Conservation (phyloP, 23 tunicate species). For the Halocynthia roretzi region DNA sequence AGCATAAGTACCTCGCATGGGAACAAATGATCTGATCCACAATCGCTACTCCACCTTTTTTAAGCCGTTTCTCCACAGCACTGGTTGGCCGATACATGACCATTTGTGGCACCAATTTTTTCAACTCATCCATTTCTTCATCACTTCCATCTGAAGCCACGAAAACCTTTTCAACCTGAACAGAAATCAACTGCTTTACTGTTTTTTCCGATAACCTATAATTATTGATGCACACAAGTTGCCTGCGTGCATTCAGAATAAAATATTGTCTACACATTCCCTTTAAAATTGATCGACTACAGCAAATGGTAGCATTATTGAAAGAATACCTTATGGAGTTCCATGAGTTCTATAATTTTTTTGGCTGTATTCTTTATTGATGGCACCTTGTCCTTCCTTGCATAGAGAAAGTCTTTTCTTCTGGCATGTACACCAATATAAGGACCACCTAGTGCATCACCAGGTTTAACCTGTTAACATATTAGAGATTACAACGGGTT, state of each 20-base stretch:
- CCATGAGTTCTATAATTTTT: constrained; percentile 59
- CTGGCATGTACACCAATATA: constrained; percentile 91
- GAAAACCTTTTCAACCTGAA: constrained; percentile 24
- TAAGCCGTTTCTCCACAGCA: constrained; percentile 40
- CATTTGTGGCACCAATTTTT: constrained; percentile 70
- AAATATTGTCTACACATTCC: too few species aligned
- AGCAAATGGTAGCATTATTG: too few species aligned
- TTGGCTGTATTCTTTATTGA: constrained; percentile 62
- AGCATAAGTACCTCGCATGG: constrained; percentile 54
- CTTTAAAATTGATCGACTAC: too few species aligned
- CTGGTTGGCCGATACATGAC: constrained; percentile 78
- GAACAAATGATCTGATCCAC: constrained; percentile 96
- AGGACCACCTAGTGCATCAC: constrained; percentile 81
- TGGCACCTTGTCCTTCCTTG: constrained; percentile 74
- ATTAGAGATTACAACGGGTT: neutral
- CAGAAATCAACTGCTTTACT: neutral
- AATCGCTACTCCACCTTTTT: constrained; percentile 96
- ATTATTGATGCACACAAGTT: too few species aligned
- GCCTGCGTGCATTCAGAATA: too few species aligned
- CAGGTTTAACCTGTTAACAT: constrained; percentile 22
- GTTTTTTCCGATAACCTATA: too few species aligned
- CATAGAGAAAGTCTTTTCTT: constrained; percentile 91
- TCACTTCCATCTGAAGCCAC: constrained; percentile 94
- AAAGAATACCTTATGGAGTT: constrained; percentile 34
- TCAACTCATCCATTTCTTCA: constrained; percentile 74